A percentile compares a stretch with the other conserved stretches of the same genome.
phyloP scores from a whole-genome alignment of 2,888 invertebrate genomes.

The Hypomecis punctinalis region DNA sequence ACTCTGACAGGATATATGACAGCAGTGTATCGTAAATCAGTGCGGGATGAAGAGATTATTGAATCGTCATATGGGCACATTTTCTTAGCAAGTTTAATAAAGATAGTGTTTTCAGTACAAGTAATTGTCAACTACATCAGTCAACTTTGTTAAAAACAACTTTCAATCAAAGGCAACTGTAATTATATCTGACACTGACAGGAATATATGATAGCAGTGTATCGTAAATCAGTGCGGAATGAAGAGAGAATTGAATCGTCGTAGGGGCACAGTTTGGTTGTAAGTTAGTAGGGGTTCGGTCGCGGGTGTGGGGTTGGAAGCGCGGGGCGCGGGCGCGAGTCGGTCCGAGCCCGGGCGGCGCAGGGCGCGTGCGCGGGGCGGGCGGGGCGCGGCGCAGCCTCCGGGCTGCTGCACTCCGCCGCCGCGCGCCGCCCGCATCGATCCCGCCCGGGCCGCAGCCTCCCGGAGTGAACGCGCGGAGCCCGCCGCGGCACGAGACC shows the following conservation, averaged over 20 bases:
- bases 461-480: slow-evolving; percentile 67
- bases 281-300: slow-evolving; percentile 39
- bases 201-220: slow-evolving; percentile 55
- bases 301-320: slow-evolving; percentile 49
- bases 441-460: slow-evolving; percentile 76
- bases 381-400: slow-evolving; percentile 75
- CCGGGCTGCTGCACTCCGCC: slow-evolving; percentile 80
- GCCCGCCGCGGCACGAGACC: slow-evolving; percentile 59
- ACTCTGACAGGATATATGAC: too few species aligned
- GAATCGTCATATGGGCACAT: background rate
- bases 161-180: background rate
- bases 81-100: too few species aligned
- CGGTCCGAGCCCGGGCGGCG: slow-evolving; percentile 46
- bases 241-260: slow-evolving; percentile 74
- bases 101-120: too few species aligned
- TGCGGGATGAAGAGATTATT: slow-evolving; percentile 12
- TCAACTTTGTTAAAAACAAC: background rate
- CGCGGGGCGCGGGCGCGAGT: slow-evolving; percentile 52
- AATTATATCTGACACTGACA: slow-evolving; percentile 24
- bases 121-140: too few species aligned
- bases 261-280: slow-evolving; percentile 3
- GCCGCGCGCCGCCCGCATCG: slow-evolving; percentile 83
- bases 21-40: too few species aligned
- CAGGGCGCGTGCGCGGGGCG: slow-evolving; percentile 46
- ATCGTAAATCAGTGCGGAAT: slow-evolving; percentile 75